Base-by-base conservation (phyloP, 2,797 vertebrate genomes). In the Apogon hyalosoma region DNA sequence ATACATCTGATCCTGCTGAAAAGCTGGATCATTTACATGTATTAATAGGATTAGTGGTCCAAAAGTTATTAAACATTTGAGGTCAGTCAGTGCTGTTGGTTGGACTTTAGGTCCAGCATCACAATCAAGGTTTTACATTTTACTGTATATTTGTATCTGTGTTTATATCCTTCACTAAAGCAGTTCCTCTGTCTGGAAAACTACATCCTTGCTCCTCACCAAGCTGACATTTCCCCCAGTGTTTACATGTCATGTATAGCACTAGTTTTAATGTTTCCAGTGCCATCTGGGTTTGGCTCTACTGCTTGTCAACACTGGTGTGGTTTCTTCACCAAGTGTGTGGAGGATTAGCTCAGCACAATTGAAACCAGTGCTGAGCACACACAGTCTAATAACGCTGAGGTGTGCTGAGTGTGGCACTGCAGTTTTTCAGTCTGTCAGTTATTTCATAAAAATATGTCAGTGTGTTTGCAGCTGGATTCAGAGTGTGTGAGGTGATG, bases 291-390 rank as follows among this genome's bases (percentile, higher is more conserved):
- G 38, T 79, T 79, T 77, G 80, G 58, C 69, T 73, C 43, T 62
- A 0, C 2, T 0, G 8, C 15, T 19, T 10, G 7, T 19, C 62
- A 33, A 63, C 79, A 51, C 38, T 50, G 59, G 45, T 71, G 79
- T 62, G 70, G 64, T 54, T 58, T 63, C 33, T 66, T 54, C 46
- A 53, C 19, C 13, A 31, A 21, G 36, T 43, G 33, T 6, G 40
- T 53, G 50, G 21, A 58, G 36, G 53, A 57, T 80, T 24, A 60
- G 53, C 61, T 84, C 80, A 78, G 80, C 84, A 75, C 54, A 43
- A 83, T 75, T 74, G 38, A 53, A 14, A 68, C 67, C 66, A 36
- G 7, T 12, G 48, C 55, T 59, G 52, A 58, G 39, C 38, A 45
- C 18, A 48, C 61, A 43, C 42, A 9, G n/a, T 12, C 18, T 14